These are phyloP conservation scores for Watsonalla binaria DNA, from an alignment of 2,888 invertebrate species.

Conservation along the genomic window DNA sequence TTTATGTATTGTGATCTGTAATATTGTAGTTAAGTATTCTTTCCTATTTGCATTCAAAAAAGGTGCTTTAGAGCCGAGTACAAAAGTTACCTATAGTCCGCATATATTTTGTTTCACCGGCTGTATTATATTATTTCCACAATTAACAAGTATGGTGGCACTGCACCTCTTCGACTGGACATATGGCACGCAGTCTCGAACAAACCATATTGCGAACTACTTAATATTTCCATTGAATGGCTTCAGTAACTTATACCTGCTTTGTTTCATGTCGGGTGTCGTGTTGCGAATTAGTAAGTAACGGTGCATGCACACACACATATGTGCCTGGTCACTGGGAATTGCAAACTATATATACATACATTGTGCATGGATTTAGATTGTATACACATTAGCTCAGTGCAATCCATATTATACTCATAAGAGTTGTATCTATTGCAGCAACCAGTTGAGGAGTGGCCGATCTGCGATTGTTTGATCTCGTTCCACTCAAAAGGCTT, in stretches of 20 bases:
- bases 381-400: neutral
- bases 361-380: constrained; percentile 3
- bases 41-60: too few species aligned
- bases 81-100: neutral
- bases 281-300: constrained; percentile 28
- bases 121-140: constrained; percentile 24
- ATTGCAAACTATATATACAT: constrained; percentile 5
- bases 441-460: constrained; percentile 99
- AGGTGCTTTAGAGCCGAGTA: too few species aligned
- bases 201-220: constrained; percentile 2
- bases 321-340: neutral
- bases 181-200: neutral
- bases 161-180: constrained; percentile 9
- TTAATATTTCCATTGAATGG: constrained; percentile 40
- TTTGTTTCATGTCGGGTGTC: constrained; percentile 41
- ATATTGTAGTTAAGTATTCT: too few species aligned
- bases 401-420: neutral
- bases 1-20: too few species aligned
- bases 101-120: constrained; percentile 36
- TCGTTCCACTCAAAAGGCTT: constrained; percentile 99
- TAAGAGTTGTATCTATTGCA: constrained; percentile 44
- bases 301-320: constrained; percentile 17
- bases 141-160: constrained; percentile 21
- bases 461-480: constrained; percentile 97
- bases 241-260: constrained; percentile 35